Conservation (phyloP, 2,797 vertebrate genomes). For the Hydrocynus forskahlii region DNA sequence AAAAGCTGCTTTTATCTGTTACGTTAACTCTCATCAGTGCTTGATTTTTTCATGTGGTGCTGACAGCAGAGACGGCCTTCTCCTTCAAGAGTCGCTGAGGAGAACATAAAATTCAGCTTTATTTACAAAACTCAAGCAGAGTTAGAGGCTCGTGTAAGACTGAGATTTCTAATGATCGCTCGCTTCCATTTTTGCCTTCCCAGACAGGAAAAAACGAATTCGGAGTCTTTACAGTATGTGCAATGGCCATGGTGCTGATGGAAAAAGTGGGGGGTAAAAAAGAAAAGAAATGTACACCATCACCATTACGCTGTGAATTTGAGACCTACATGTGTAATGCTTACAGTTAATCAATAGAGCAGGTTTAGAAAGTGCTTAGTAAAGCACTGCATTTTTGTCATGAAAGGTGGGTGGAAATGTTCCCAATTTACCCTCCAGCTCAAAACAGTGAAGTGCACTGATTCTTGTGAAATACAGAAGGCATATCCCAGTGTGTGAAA, state of each 20-base stretch:
- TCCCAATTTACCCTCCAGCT: not conserved
- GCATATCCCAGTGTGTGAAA: conserved; percentile 10
- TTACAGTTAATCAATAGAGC: conserved; percentile 48
- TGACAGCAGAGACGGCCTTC: not conserved
- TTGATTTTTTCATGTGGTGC: not conserved
- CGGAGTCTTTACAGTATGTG: conserved; percentile 59
- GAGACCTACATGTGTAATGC: conserved; percentile 14
- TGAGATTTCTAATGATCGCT: not conserved
- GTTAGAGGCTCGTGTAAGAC: not conserved
- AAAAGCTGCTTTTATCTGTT: conserved; percentile 19
- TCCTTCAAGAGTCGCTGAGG: not conserved
- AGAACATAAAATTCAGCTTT: not conserved
- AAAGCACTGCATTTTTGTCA: not conserved
- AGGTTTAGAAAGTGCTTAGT: conserved; percentile 31
- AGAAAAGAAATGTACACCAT: conserved; percentile 44
- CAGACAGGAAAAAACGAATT: conserved; percentile 62
- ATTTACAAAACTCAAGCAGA: not conserved
- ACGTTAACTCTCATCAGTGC: not conserved
- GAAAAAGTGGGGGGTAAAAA: too few species aligned
- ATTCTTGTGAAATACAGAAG: not conserved
- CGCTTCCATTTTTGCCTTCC: not conserved
- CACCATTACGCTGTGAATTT: conserved; percentile 60
- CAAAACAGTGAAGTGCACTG: not conserved
- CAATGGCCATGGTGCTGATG: conserved; percentile 19
- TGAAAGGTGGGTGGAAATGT: not conserved